These are phyloP conservation scores for Paedocypris sp. DNA, from an alignment of 2,113 vertebrate species.

Conservation along the genomic window DNA sequence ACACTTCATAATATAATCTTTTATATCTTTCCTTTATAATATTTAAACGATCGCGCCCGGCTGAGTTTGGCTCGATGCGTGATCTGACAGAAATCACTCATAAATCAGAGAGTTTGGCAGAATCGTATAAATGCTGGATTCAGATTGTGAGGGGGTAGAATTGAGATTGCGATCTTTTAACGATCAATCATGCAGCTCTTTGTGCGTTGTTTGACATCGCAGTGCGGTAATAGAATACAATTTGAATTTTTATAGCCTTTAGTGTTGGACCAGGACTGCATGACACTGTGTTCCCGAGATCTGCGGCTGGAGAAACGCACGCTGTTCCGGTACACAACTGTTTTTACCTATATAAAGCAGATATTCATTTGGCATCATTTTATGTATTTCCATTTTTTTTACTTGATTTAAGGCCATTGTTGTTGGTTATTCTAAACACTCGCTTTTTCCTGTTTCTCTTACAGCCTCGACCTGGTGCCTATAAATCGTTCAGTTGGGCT, in stretches of 20 bases:
- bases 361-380: background rate
- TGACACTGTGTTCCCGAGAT: slow-evolving; percentile 84
- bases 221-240: slow-evolving; percentile 10
- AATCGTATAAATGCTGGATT: background rate
- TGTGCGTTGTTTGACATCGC: slow-evolving; percentile 12
- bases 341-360: background rate
- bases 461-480: slow-evolving; percentile 88
- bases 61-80: too few species aligned
- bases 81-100: too few species aligned
- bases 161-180: too few species aligned
- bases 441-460: background rate
- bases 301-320: slow-evolving; percentile 89
- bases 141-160: background rate
- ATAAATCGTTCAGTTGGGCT: slow-evolving; percentile 94
- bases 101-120: too few species aligned
- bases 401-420: background rate
- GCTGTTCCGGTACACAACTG: slow-evolving; percentile 75
- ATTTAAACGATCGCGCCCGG: too few species aligned
- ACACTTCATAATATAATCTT: too few species aligned
- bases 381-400: too few species aligned
- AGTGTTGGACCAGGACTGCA: slow-evolving; percentile 90
- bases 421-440: background rate
- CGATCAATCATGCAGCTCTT: background rate
- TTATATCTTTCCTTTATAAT: too few species aligned
- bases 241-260: slow-evolving; percentile 66